Evolutionary conservation across 2,797 vertebrate genomes (phyloP).

Genomic region (Thripadectes ignobilis): DNA sequence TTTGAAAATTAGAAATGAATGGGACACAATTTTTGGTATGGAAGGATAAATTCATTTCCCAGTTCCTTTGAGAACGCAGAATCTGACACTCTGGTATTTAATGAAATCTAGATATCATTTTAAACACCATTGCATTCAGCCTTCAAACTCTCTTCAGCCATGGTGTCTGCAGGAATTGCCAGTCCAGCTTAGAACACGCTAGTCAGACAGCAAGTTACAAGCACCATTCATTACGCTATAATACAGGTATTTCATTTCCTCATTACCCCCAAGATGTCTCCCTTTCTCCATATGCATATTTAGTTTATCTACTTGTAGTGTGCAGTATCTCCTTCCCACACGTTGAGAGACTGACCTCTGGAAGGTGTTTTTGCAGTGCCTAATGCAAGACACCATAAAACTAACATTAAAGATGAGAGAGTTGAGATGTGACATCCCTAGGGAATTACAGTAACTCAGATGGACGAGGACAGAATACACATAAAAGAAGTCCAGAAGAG

Average conservation of each 20-base stretch:
- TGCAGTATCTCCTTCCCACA: not conserved
- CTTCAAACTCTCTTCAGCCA: not conserved
- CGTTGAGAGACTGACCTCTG: not conserved
- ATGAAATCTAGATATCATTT: not conserved
- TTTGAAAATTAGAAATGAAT: not conserved
- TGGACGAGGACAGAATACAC: not conserved
- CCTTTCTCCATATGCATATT: not conserved
- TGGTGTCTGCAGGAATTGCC: not conserved
- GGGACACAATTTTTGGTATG: not conserved
- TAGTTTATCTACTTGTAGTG: not conserved
- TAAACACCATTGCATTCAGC: not conserved
- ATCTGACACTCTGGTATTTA: not conserved
- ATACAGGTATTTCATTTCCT: not conserved
- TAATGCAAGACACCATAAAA: not conserved
- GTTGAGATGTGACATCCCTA: not conserved
- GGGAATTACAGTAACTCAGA: not conserved
- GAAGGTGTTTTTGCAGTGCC: not conserved
- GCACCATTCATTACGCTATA: not conserved
- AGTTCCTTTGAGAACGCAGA: not conserved
- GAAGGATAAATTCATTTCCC: not conserved
- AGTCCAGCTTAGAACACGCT: not conserved
- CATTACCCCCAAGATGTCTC: not conserved
- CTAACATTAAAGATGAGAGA: not conserved
- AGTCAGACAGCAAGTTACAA: not conserved
- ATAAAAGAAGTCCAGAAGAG: not conserved